Evolutionary conservation across 1,140 invertebrate species (phyloP), one percentile per base, ranked within the genome.

Genomic region (Drosophila elegans): DNA sequence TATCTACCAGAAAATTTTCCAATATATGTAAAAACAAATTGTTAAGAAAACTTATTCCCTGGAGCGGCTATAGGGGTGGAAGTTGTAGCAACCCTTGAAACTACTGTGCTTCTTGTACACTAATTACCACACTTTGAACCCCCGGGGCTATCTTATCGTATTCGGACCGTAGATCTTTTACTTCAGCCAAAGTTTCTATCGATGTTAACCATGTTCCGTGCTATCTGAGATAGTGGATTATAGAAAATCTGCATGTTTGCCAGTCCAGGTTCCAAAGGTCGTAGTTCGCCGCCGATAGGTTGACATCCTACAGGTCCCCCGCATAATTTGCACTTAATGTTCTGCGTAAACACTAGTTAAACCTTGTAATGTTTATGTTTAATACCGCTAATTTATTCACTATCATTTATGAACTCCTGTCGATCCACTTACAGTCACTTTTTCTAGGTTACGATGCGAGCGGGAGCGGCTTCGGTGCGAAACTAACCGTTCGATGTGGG

Each of bases 261-360:
- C 3, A 48, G 67, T 71, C 67, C 67, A 75, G 56, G 71, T 78
- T 88, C 79, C 82, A 86, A 86, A 86, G 82, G 83, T 86, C 82
- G 75, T n/a, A 71, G 64, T 68, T 71, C 67, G 32, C 44, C 3
- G 44, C 32, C 11, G 10, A 38, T 55, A 34, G 34, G 42, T 27
- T 32, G 49, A 55, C 42, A 48, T n/a, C 21, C 36, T 48, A 39
- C n/a, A 6, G 13, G 34, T 51, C 25, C 42, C 55, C 25, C 5
- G 3, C 7, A 3, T 16, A 12, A 13, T 27, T 27, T 29, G 3
- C 25, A 45, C 9, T 34, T 46, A 4, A 3, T 2, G 16, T 27
- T 38, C n/a, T 4, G 5, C 13, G 29, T 13, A 13, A 21, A 34
- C 60, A 44, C n/a, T 32, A 32, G 29, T 21, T 25, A 48, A 16